These are phyloP conservation scores for Amazona vittata DNA, from an alignment of 2,113 vertebrate genomes.

Conservation along the genomic window DNA sequence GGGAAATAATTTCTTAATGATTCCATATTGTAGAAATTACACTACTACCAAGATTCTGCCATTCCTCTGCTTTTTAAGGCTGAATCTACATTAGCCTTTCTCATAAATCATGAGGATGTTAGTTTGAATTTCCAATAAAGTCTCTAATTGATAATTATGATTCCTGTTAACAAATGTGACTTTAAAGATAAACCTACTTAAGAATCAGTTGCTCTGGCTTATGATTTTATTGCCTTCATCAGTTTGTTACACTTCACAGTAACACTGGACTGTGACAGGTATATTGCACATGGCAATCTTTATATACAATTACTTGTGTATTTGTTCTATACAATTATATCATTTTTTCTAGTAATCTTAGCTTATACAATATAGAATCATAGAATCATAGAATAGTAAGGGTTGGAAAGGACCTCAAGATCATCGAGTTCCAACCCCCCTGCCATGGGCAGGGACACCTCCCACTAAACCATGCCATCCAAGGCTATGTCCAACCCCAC, in stretches of 20 bases:
- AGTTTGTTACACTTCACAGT: neutral
- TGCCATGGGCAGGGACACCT: too few species aligned
- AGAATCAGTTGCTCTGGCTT: neutral
- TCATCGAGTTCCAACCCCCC: too few species aligned
- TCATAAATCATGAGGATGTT: neutral
- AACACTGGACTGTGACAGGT: neutral
- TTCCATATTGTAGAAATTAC: neutral
- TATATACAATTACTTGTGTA: neutral
- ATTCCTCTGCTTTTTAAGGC: neutral
- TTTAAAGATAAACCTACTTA: neutral
- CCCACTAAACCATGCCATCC: too few species aligned
- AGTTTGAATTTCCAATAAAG: neutral
- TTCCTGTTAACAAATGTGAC: neutral
- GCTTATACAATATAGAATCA: neutral
- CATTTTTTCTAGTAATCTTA: neutral
- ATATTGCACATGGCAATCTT: neutral
- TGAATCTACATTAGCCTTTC: neutral
- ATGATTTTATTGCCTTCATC: neutral
- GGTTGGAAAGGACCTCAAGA: too few species aligned
- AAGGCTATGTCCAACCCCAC: too few species aligned
- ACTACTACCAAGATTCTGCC: neutral
- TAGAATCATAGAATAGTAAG: too few species aligned
- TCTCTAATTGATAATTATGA: neutral
- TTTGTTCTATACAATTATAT: neutral
- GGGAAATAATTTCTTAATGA: neutral